Conservation (phyloP, 2,113 vertebrate genomes). For the Isichthys henryi region DNA sequence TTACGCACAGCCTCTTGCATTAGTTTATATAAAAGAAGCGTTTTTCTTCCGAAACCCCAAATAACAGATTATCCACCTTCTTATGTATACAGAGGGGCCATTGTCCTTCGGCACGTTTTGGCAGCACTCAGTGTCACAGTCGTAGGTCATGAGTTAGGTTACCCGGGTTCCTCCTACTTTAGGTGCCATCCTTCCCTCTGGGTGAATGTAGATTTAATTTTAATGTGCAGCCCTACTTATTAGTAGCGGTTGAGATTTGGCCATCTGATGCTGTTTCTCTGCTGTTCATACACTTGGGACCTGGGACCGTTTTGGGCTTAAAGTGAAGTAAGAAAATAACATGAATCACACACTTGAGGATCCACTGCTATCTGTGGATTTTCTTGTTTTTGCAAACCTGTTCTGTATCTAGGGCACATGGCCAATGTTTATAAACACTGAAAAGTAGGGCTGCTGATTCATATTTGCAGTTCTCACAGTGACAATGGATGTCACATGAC, state of each 20-base stretch:
- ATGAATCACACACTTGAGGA: not conserved
- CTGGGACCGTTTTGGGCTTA: not conserved
- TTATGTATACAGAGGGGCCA: not conserved
- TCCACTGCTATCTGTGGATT: not conserved
- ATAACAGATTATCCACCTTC: not conserved
- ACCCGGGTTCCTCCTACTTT: not conserved
- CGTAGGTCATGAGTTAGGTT: not conserved
- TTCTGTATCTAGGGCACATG: not conserved
- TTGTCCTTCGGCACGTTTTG: not conserved
- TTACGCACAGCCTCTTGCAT: not conserved
- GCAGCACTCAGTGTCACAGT: not conserved
- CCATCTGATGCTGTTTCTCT: not conserved
- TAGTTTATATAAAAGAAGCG: not conserved
- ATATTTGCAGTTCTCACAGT: not conserved
- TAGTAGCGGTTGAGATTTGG: not conserved
- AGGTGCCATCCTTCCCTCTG: not conserved
- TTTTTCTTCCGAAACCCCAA: not conserved
- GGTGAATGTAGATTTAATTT: not conserved
- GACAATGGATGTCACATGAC: not conserved
- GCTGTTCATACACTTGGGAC: not conserved
- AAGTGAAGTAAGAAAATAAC: not conserved
- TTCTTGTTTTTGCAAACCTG: not conserved
- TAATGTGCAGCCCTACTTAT: not conserved
- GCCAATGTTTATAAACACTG: not conserved
- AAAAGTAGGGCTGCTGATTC: not conserved